These are phyloP conservation scores for Ochlodes sylvanus DNA, from an alignment of 2,888 invertebrate species.

Conservation along the genomic window DNA sequence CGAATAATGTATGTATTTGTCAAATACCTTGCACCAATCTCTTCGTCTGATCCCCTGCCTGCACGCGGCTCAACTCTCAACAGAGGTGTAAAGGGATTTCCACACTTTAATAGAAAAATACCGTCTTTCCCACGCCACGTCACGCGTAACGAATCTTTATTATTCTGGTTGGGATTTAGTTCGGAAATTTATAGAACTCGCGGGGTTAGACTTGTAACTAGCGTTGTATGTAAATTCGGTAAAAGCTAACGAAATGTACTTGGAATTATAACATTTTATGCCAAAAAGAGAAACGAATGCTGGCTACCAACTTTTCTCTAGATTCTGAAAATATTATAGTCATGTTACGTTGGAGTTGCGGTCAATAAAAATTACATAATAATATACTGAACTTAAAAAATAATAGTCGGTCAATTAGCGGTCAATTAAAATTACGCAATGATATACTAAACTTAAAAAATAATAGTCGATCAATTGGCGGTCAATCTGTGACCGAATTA, in stretches of 20 bases:
- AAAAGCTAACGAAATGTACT: constrained; percentile 2
- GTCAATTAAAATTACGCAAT: no score
- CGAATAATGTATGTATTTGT: neutral
- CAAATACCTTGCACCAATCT: constrained; percentile 39
- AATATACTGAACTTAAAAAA: no score
- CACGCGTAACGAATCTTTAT: constrained; percentile 37
- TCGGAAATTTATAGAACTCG: constrained; percentile 30
- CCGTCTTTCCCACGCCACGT: constrained; percentile 24
- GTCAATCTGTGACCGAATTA: no score
- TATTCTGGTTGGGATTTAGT: constrained; percentile 32
- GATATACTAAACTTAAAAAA: no score
- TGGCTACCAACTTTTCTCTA: neutral
- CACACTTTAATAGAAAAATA: constrained; percentile 43
- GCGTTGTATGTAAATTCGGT: constrained; percentile 17
- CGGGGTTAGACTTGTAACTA: constrained; percentile 17
- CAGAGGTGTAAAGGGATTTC: constrained; percentile 43
- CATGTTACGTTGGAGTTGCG: no score
- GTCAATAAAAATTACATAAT: no score
- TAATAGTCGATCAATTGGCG: no score
- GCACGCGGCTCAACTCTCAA: constrained; percentile 39
- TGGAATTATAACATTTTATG: constrained; percentile 1
- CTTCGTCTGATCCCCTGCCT: constrained; percentile 12
- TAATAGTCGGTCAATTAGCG: no score
- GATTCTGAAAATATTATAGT: neutral
- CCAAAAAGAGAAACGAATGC: neutral